A percentile compares a stretch with the other conserved stretches of the same genome.
Conservation (phyloP, 2,888 invertebrate species). For the Piscicola geometra region DNA sequence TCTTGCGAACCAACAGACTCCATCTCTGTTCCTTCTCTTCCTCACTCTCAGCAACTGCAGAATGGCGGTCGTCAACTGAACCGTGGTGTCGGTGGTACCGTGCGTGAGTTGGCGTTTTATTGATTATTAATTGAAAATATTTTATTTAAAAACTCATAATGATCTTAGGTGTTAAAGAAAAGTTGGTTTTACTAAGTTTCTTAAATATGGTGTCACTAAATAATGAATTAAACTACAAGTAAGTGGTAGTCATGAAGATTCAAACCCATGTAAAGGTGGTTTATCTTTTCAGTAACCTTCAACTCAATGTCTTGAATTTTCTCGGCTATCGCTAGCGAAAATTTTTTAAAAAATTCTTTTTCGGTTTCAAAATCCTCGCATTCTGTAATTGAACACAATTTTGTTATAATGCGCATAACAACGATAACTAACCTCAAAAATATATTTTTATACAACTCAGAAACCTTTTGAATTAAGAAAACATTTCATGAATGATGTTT, state of each 20-base stretch:
- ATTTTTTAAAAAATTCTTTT: conserved; percentile 16
- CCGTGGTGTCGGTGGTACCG: no score
- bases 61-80: conserved; percentile 14
- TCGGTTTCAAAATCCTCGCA: conserved; percentile 22
- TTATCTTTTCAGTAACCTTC: conserved; percentile 30
- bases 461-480: no score
- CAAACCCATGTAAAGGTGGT: conserved; percentile 13
- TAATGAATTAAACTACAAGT: no score
- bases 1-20: conserved; percentile 5
- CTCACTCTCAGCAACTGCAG: conserved; percentile 17
- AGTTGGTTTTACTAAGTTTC: no score
- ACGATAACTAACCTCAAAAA: no score
- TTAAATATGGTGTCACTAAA: no score
- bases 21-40: conserved; percentile 24
- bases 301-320: conserved; percentile 28
- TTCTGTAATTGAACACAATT: neutral
- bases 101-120: no score
- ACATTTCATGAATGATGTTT: no score
- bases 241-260: no score
- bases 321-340: conserved; percentile 15
- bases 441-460: no score
- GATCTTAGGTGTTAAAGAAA: no score
- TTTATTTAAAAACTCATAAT: neutral
- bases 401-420: no score
- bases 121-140: neutral